Conservation (phyloP, 2,888 invertebrate genomes). For the Drosophila ustulata region DNA sequence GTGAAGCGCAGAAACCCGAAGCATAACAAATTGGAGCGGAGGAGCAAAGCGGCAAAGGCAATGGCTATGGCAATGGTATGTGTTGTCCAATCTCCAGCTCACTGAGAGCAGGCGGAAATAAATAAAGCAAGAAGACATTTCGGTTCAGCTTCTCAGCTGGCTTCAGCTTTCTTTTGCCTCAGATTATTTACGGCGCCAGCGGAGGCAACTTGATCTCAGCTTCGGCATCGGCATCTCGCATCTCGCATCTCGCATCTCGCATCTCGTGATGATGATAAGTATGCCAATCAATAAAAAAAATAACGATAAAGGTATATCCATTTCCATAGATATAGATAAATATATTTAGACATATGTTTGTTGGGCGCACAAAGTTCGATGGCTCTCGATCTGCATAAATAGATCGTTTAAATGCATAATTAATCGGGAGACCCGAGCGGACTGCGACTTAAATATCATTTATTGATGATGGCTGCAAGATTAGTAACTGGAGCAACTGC, state of each 20-base stretch:
- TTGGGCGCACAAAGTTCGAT: conserved; percentile 20
- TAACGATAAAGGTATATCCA: conserved; percentile 8
- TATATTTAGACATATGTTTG: conserved; percentile 14
- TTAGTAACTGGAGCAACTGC: conserved; percentile 35
- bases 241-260: not conserved
- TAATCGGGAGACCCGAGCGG: not conserved
- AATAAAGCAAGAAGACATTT: conserved; percentile 41
- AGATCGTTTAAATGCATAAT: conserved; percentile 31
- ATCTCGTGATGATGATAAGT: conserved; percentile 20
- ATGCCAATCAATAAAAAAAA: conserved; percentile 46
- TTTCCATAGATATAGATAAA: conserved; percentile 7
- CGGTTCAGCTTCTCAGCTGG: not conserved
- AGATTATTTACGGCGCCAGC: conserved; percentile 43
- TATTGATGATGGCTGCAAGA: conserved; percentile 7
- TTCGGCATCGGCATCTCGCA: no score
- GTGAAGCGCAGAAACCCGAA: conserved; percentile 42
- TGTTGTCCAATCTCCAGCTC: conserved; percentile 48
- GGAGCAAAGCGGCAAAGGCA: conserved; percentile 21
- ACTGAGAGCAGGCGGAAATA: conserved; percentile 66
- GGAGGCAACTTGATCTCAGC: not conserved
- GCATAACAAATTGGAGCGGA: conserved; percentile 58
- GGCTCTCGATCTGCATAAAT: conserved; percentile 48
- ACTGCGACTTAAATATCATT: conserved; percentile 5
- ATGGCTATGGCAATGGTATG: conserved; percentile 44
- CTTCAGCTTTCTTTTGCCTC: conserved; percentile 65